These are phyloP conservation scores for Phyllopteryx taeniolatus DNA, from an alignment of 2,113 vertebrate genomes.

Conservation along the genomic window DNA sequence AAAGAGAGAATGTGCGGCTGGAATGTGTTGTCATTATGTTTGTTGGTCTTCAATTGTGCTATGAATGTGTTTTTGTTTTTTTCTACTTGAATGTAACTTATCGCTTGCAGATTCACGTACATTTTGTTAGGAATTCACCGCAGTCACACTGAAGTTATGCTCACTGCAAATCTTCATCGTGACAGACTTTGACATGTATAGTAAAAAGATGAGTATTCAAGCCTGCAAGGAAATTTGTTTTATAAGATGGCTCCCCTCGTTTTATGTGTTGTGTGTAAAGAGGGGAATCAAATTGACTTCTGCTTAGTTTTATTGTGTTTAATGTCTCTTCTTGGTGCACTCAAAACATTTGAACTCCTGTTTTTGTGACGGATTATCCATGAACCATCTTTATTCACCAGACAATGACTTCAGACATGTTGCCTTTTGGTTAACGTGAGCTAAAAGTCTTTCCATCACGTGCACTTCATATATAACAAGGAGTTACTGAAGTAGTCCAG, in stretches of 20 bases:
- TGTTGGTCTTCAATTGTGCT: conserved; percentile 26
- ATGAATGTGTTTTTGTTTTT: conserved; percentile 9
- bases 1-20: conserved; percentile 13
- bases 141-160: background rate
- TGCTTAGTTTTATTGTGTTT: background rate
- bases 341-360: conserved; percentile 11
- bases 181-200: background rate
- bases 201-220: background rate
- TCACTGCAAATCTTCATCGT: background rate
- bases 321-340: background rate
- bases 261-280: conserved; percentile 9
- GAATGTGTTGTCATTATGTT: conserved; percentile 22
- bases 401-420: conserved; percentile 7
- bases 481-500: background rate
- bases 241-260: background rate
- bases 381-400: conserved; percentile 4
- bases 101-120: background rate
- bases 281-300: background rate
- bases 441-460: conserved; percentile 34
- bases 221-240: background rate
- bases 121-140: background rate
- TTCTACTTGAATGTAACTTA: conserved; percentile 2
- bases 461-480: background rate
- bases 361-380: conserved; percentile 15
- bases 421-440: conserved; percentile 14